Evolutionary conservation across 1,140 invertebrate genomes (phyloP).

Genomic region (Ceratosolen fusciceps): DNA sequence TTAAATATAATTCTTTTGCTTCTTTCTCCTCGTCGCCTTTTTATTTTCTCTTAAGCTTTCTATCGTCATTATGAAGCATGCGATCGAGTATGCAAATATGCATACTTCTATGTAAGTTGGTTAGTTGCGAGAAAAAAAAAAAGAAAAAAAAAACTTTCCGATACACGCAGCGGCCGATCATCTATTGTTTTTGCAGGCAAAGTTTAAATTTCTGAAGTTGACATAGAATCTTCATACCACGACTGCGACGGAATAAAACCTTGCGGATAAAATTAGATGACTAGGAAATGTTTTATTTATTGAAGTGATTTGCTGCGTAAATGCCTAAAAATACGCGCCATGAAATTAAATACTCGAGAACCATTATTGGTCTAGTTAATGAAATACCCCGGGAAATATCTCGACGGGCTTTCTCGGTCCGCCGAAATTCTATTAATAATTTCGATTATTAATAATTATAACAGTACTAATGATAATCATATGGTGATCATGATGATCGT

Average conservation of each 20-base stretch:
- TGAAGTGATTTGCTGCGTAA: constrained; percentile 36
- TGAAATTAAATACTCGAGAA: no score
- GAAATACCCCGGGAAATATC: neutral
- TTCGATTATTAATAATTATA: no score
- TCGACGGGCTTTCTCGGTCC: neutral
- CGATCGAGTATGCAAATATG: no score
- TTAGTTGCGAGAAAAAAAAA: no score
- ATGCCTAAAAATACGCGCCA: constrained; percentile 15
- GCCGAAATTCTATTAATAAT: no score
- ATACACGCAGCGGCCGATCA: no score
- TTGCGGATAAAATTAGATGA: constrained; percentile 47
- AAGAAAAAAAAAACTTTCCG: no score
- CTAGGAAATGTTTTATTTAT: constrained; percentile 43
- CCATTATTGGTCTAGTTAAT: neutral
- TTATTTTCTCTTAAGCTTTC: no score
- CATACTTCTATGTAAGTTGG: no score
- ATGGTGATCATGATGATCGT: no score
- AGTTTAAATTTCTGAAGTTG: constrained; percentile 17
- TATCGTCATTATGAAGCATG: neutral
- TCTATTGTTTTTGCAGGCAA: constrained; percentile 16
- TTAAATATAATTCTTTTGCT: neutral
- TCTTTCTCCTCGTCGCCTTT: no score
- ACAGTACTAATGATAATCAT: no score
- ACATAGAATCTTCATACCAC: constrained; percentile 28
- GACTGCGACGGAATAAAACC: constrained; percentile 43